Conservation (phyloP, 1,140 invertebrate species). For the Ptiloglossa arizonensis region DNA sequence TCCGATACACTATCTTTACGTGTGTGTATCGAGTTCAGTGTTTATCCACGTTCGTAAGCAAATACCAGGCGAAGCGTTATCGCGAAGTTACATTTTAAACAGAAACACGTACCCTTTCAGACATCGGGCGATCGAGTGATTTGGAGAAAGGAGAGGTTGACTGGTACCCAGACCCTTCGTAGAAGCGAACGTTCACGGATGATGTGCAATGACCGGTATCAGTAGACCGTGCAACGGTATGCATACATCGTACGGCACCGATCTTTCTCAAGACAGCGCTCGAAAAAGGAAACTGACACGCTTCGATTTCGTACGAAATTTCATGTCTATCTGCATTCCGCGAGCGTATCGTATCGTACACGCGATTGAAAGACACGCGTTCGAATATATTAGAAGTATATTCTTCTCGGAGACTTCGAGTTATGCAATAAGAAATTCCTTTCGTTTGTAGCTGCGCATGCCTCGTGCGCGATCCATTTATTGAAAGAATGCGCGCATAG, state of each 20-base stretch:
- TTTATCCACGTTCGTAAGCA: constrained; percentile 22
- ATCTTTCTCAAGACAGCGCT: neutral
- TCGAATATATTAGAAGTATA: constrained; percentile 5
- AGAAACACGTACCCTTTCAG: constrained; percentile 16
- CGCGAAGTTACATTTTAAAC: constrained; percentile 10
- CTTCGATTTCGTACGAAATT: constrained; percentile 38
- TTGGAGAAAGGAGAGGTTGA: constrained; percentile 30
- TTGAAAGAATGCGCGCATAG: neutral
- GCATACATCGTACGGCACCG: constrained; percentile 28
- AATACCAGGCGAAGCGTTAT: constrained; percentile 47
- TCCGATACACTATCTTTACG: no score
- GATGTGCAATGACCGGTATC: constrained; percentile 32
- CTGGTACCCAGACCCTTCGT: neutral
- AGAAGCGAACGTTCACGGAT: constrained; percentile 33
- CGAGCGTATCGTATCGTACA: neutral
- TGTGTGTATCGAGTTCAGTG: neutral
- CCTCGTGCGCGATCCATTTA: neutral
- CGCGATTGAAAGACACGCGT: neutral
- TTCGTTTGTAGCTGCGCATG: no score
- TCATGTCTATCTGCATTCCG: neutral
- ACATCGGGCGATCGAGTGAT: constrained; percentile 23
- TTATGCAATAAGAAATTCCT: constrained; percentile 1
- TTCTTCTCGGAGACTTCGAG: neutral
- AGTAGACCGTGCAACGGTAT: constrained; percentile 29
- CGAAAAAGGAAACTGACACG: constrained; percentile 6